These are phyloP conservation scores for Drosophila nr. perissopoda DNA, from an alignment of 2,888 invertebrate species.

Conservation along the genomic window DNA sequence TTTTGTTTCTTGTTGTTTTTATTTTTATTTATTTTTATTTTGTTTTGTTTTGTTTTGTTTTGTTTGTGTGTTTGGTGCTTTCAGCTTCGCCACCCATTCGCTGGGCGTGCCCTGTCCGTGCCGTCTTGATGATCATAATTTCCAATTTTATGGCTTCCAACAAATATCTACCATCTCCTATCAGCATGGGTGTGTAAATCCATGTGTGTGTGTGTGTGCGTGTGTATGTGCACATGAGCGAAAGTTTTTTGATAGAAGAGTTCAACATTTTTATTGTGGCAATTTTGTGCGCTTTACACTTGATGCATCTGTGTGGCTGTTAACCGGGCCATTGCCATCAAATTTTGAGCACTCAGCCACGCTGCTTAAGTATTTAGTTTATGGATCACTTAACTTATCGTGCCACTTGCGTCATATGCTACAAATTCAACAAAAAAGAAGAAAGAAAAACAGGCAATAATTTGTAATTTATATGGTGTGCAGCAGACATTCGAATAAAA, in stretches of 20 bases:
- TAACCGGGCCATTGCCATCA: constrained; percentile 49
- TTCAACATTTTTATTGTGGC: constrained; percentile 50
- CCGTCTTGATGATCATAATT: constrained; percentile 60
- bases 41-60: neutral
- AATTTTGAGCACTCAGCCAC: constrained; percentile 36
- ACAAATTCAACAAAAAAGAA: neutral
- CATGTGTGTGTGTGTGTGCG: constrained; percentile 7
- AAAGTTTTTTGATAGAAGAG: constrained; percentile 53
- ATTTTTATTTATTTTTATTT: neutral
- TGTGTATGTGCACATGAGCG: constrained; percentile 40
- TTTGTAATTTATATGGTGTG: neutral
- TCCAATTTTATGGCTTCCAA: constrained; percentile 56
- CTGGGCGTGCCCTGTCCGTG: constrained; percentile 40
- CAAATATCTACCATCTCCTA: constrained; percentile 48
- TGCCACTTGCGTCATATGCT: constrained; percentile 18
- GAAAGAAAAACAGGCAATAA: neutral
- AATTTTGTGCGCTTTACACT: constrained; percentile 59
- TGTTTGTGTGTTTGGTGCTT: neutral
- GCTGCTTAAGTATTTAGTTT: constrained; percentile 39
- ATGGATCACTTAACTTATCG: constrained; percentile 34
- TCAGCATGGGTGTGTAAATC: constrained; percentile 12
- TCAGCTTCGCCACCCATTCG: constrained; percentile 28
- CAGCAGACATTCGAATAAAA: neutral
- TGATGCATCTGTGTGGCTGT: constrained; percentile 52
- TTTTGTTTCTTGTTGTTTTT: neutral